Conservation (phyloP, 1,140 invertebrate genomes). For the Spodoptera frugiperda region DNA sequence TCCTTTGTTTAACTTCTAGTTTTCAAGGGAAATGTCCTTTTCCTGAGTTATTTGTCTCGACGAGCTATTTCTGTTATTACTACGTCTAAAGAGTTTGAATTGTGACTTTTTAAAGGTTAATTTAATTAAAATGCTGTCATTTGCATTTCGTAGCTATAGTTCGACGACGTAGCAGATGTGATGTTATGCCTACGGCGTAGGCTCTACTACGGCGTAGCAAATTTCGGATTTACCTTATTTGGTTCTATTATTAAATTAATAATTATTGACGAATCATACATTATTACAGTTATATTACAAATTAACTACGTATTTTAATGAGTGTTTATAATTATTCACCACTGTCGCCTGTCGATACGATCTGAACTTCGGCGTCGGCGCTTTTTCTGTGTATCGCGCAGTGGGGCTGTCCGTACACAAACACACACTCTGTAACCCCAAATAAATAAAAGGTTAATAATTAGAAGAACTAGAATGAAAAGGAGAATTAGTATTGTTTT, state of each 20-base stretch:
- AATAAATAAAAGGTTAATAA: too few species aligned
- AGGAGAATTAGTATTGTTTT: too few species aligned
- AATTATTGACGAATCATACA: too few species aligned
- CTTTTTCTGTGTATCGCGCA: conserved; percentile 58
- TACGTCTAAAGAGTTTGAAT: background rate
- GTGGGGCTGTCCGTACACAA: conserved; percentile 60
- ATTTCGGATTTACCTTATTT: background rate
- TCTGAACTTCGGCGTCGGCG: conserved; percentile 54
- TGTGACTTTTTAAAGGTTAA: too few species aligned
- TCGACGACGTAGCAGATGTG: background rate
- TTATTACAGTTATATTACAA: too few species aligned
- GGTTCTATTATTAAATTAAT: too few species aligned
- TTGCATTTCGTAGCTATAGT: too few species aligned
- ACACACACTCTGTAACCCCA: conserved; percentile 63
- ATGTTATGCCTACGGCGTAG: background rate
- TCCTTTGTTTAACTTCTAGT: conserved; percentile 8
- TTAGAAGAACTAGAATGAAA: too few species aligned
- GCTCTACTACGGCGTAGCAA: too few species aligned
- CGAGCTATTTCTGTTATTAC: background rate
- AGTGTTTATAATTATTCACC: background rate
- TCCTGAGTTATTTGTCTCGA: background rate
- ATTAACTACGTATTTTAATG: too few species aligned
- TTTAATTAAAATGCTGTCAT: background rate
- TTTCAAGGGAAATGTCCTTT: background rate
- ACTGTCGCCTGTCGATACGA: background rate